Base-by-base conservation (phyloP, 2,888 invertebrate species). In the Polydrusus tereticollis region DNA sequence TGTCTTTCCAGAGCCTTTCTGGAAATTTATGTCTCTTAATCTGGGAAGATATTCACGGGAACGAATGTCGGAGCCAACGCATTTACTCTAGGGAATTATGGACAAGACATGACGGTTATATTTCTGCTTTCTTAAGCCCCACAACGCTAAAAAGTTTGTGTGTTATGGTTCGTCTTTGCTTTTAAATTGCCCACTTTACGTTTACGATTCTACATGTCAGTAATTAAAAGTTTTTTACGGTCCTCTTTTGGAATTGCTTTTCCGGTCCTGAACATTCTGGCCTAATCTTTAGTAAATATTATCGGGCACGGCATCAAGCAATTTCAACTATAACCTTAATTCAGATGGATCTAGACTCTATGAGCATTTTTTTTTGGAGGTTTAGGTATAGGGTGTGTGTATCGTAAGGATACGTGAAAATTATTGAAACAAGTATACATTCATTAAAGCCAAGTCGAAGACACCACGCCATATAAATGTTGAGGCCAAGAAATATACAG, bases 21-120 rank as follows among this genome's bases (percentile, higher is more conserved):
- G 69, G 64, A 80, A 83, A 84, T 84, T 83, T 83, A 83, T 83
- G 82, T 81, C 79, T 82, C 82, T 83, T 83, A 83, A 83, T 83
- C 83, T 81, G 80, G 76, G 43, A 80, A 81, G 82, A 81, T 81
- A 81, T 72, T 72, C 72, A 72, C 52, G 66, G 71, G 60, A 66
- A 64, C 65, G 71, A 50, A 55, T 55, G 52, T 55, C 60, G 60
- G 41, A 41, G 59, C 41, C 59, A 59, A 64, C 63, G 69, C 66
- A 38, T 50, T 55, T 55, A 52, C 38, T 63, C 62, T 26, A 14
- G 69, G 59, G 65, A 73, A 73, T 81, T 82, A 81, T 81, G 81
- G 80, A 80, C 78, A 77, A 78, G 78, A 78, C 81, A 81, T 80
- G 80, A 76, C 76, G 77, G 76, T 78, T 77, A 77, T 78, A 77